These are phyloP conservation scores for Cactoblastis cactorum DNA, from an alignment of 2,888 invertebrate genomes.

Conservation along the genomic window DNA sequence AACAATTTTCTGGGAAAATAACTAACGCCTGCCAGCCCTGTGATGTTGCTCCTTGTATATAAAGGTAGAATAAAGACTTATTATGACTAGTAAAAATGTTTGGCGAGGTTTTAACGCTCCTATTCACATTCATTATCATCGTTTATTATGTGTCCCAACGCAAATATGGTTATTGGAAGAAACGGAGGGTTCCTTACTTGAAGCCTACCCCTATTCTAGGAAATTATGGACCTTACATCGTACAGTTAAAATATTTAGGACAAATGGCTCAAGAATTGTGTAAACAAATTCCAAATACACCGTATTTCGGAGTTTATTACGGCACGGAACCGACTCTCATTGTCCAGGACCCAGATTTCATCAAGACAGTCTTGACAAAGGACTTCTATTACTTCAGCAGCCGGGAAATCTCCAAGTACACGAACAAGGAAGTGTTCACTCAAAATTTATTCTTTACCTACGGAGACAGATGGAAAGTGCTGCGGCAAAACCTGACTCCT, in stretches of 20 bases:
- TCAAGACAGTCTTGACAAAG: conserved; percentile 48
- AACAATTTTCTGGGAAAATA: too few relatives aligned
- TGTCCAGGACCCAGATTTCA: conserved; percentile 45
- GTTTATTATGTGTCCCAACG: too few relatives aligned
- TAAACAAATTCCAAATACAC: conserved; percentile 38
- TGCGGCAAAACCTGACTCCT: too few relatives aligned
- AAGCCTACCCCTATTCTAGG: too few relatives aligned
- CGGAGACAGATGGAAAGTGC: too few relatives aligned
- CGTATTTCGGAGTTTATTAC: conserved; percentile 50
- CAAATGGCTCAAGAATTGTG: conserved; percentile 38
- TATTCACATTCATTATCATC: too few relatives aligned
- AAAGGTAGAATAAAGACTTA: too few relatives aligned
- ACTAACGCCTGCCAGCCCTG: too few relatives aligned
- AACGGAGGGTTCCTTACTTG: conserved; percentile 36
- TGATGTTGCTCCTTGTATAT: too few relatives aligned
- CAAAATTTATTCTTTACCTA: too few relatives aligned
- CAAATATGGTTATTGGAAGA: conserved; percentile 53
- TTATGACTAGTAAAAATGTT: too few relatives aligned
- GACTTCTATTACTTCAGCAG: conserved; percentile 57
- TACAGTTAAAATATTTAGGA: conserved; percentile 34
- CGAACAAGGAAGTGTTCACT: conserved; percentile 43
- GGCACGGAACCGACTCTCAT: conserved; percentile 54
- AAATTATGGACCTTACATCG: conserved; percentile 34
- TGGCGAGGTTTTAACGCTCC: too few relatives aligned
- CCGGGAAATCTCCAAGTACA: conserved; percentile 43